These are phyloP conservation scores for Aeoliscus strigatus DNA, from an alignment of 2,797 vertebrate species.

Conservation along the genomic window DNA sequence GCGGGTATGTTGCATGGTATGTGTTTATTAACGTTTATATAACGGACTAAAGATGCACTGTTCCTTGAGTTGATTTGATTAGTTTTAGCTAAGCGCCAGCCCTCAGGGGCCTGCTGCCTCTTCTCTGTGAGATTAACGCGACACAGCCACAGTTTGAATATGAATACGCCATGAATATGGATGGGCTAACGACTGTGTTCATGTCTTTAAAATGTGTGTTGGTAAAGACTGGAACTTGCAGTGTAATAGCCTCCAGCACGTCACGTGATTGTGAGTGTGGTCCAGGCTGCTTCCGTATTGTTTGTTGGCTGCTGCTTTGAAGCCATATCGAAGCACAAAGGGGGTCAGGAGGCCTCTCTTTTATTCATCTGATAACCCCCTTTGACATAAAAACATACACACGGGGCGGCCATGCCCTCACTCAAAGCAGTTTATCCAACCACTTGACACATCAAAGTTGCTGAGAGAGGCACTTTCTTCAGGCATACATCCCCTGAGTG, in stretches of 20 bases:
- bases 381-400: conserved; percentile 30
- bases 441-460: conserved; percentile 9
- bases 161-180: conserved; percentile 67
- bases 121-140: conserved; percentile 64
- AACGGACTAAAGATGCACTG: conserved; percentile 57
- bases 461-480: too few relatives aligned
- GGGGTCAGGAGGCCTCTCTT: conserved; percentile 13
- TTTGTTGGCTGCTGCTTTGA: conserved; percentile 52
- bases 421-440: too few relatives aligned
- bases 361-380: conserved; percentile 39
- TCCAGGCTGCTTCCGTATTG: conserved; percentile 27
- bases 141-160: conserved; percentile 59
- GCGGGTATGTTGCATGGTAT: conserved; percentile 24
- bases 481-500: not conserved
- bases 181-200: conserved; percentile 54
- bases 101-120: conserved; percentile 56
- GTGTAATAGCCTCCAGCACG: conserved; percentile 46
- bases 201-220: conserved; percentile 31
- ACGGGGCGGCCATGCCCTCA: too few relatives aligned
- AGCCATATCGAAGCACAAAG: conserved; percentile 37
- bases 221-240: conserved; percentile 39
- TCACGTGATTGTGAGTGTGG: conserved; percentile 15
- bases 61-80: conserved; percentile 65
- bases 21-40: conserved; percentile 58
- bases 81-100: conserved; percentile 70